phyloP scores from a whole-genome alignment of 1,140 invertebrate genomes.

The Camponotus floridanus region DNA sequence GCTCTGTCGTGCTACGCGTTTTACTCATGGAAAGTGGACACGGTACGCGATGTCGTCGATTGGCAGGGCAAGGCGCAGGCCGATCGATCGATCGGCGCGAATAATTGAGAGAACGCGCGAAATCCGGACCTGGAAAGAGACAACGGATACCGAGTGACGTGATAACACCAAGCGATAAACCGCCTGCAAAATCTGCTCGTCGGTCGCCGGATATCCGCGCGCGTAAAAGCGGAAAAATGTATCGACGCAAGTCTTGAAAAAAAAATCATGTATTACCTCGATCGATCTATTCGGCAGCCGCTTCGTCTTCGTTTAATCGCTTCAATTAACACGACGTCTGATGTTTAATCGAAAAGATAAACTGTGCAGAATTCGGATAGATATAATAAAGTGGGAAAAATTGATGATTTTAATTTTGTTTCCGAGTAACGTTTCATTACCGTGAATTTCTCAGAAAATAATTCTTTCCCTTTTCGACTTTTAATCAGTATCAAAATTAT shows the following conservation, averaged over 20 bases:
- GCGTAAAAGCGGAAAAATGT: conserved; percentile 35
- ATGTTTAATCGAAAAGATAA: conserved; percentile 15
- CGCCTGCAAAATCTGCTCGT: neutral
- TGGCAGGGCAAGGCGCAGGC: conserved; percentile 48
- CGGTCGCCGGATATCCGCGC: conserved; percentile 21
- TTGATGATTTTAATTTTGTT: conserved; percentile 11
- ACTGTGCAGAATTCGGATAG: neutral
- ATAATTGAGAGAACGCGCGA: conserved; percentile 68
- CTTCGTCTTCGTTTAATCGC: conserved; percentile 31
- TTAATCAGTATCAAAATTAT: neutral
- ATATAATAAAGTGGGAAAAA: conserved; percentile 26
- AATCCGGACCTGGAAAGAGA: conserved; percentile 28
- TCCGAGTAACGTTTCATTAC: neutral
- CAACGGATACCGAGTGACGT: neutral
- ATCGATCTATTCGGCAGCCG: neutral
- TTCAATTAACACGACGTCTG: conserved; percentile 13
- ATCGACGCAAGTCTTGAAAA: neutral
- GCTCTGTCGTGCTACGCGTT: conserved; percentile 48
- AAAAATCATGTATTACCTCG: conserved; percentile 27
- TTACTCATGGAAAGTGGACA: conserved; percentile 44
- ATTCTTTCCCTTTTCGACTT: conserved; percentile 15
- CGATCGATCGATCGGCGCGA: conserved; percentile 70
- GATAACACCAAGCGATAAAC: conserved; percentile 49
- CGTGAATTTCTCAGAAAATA: conserved; percentile 10
- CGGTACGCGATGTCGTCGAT: conserved; percentile 24